phyloP scores from a whole-genome alignment of 1,140 invertebrate genomes.

The Drosophila melanogaster region Release_6_plus_ISO1_MT NC_004354.4:19682501-19683000 shows the following conservation, averaged over 20 bases:
- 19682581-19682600: slow-evolving; percentile 51
- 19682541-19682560: slow-evolving; percentile 72
- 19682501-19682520: slow-evolving; percentile 61
- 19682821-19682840: slow-evolving; percentile 67
- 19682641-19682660: slow-evolving; percentile 61
- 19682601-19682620: slow-evolving; percentile 61
- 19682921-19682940: slow-evolving; percentile 8
- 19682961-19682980: slow-evolving; percentile 5
- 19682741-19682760: slow-evolving; percentile 6
- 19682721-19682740: slow-evolving; percentile 13
- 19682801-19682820: slow-evolving; percentile 35
- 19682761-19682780: slow-evolving; percentile 48
- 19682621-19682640: slow-evolving; percentile 45
- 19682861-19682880: slow-evolving; percentile 45
- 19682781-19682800: slow-evolving; percentile 26
- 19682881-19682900: slow-evolving; percentile 55
- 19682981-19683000: not conserved
- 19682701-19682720: slow-evolving; percentile 58
- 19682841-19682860: slow-evolving; percentile 57
- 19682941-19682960: slow-evolving; percentile 29
- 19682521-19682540: slow-evolving; percentile 62
- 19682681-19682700: slow-evolving; percentile 29
- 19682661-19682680: slow-evolving; percentile 46
- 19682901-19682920: not conserved
- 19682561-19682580: slow-evolving; percentile 65